Conservation (phyloP, 1,140 invertebrate species). For the Reticulitermes speratus region DNA sequence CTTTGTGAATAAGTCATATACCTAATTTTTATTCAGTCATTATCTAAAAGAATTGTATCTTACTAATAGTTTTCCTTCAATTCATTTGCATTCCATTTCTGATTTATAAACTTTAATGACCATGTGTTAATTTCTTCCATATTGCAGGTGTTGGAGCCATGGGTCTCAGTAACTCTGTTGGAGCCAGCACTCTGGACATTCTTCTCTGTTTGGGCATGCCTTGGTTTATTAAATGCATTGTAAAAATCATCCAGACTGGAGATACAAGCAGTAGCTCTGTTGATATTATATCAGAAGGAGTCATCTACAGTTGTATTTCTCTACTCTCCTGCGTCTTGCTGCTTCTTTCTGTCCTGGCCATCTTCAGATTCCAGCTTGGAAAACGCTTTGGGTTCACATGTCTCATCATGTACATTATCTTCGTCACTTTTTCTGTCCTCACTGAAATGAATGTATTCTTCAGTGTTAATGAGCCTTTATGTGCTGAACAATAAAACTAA, state of each 20-base stretch:
- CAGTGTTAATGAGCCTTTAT: constrained; percentile 49
- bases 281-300: constrained; percentile 52
- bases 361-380: constrained; percentile 59
- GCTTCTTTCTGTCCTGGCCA: constrained; percentile 56
- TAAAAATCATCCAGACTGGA: constrained; percentile 50
- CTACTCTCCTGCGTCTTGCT: constrained; percentile 58
- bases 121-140: constrained; percentile 31
- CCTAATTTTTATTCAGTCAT: too few species aligned
- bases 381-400: constrained; percentile 59
- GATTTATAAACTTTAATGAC: constrained; percentile 1
- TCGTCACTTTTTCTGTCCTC: constrained; percentile 61
- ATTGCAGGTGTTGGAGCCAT: constrained; percentile 75
- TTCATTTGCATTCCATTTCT: neutral
- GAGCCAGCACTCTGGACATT: constrained; percentile 82
- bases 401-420: constrained; percentile 58
- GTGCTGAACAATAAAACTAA: constrained; percentile 36
- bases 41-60: too few species aligned
- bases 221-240: constrained; percentile 74
- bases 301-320: constrained; percentile 64
- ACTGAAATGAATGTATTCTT: constrained; percentile 58
- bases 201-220: constrained; percentile 81
- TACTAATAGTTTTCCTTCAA: too few species aligned
- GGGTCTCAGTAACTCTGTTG: constrained; percentile 81
- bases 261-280: constrained; percentile 44
- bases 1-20: too few species aligned